Evolutionary conservation across 1,140 invertebrate genomes (phyloP).

Genomic region (Pseudomyrmex dendroicus): DNA sequence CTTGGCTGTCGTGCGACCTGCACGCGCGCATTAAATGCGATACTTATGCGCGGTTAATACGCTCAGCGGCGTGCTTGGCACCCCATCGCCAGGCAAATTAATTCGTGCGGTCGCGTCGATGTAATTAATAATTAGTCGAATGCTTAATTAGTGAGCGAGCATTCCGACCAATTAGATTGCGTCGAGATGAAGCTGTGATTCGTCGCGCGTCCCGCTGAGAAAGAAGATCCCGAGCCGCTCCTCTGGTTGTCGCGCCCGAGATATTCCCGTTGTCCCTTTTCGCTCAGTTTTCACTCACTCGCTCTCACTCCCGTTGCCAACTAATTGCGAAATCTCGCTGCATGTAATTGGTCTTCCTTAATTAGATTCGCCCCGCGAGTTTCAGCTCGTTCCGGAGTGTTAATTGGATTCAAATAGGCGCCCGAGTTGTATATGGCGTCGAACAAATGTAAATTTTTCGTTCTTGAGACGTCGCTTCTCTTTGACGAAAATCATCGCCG

Average conservation of each 20-base stretch:
- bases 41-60: slow-evolving; percentile 69
- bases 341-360: slow-evolving; percentile 69
- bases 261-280: slow-evolving; percentile 7
- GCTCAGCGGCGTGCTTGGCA: slow-evolving; percentile 59
- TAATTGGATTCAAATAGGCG: slow-evolving; percentile 52
- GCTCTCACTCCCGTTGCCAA: slow-evolving; percentile 17
- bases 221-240: slow-evolving; percentile 62
- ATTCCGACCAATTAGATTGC: slow-evolving; percentile 75
- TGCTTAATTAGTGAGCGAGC: slow-evolving; percentile 76
- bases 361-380: slow-evolving; percentile 54
- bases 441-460: slow-evolving; percentile 26
- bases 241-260: slow-evolving; percentile 11
- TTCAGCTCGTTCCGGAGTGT: slow-evolving; percentile 39
- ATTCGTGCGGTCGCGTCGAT: slow-evolving; percentile 74
- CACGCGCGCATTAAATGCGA: slow-evolving; percentile 71
- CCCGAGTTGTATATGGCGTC: neutral
- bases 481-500: neutral
- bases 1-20: slow-evolving; percentile 63
- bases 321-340: slow-evolving; percentile 62
- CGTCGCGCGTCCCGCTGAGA: slow-evolving; percentile 63
- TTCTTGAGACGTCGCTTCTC: neutral
- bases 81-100: slow-evolving; percentile 72
- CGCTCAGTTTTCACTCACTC: neutral
- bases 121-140: slow-evolving; percentile 80
- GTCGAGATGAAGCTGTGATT: slow-evolving; percentile 68